Conservation (phyloP, 2,113 vertebrate genomes). For the Anarhynchus alexandrinus region DNA sequence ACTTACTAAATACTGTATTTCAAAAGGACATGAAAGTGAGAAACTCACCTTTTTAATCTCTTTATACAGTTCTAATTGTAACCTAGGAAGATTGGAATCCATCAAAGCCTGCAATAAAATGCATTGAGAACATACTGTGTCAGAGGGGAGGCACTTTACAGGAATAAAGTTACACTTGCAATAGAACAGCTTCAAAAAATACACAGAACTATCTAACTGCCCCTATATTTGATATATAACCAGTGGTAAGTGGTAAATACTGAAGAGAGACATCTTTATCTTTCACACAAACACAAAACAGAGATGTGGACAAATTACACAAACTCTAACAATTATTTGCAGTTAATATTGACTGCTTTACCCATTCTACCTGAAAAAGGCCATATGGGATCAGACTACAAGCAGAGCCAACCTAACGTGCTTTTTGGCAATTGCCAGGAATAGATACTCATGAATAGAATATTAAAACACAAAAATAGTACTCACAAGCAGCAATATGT, state of each 20-base stretch:
- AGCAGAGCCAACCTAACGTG: not conserved
- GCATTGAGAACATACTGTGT: not conserved
- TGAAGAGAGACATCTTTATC: not conserved
- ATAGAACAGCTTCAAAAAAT: not conserved
- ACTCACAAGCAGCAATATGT: not conserved
- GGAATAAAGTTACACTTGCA: not conserved
- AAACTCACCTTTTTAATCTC: conserved; percentile 96
- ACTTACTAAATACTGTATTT: not conserved
- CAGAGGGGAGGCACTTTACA: not conserved
- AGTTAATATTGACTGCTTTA: not conserved
- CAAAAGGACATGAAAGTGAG: not conserved
- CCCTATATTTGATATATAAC: not conserved
- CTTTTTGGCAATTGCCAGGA: not conserved
- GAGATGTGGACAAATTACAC: not conserved
- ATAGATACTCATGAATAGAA: not conserved
- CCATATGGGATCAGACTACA: not conserved
- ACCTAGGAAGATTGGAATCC: conserved; percentile 93
- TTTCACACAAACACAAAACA: not conserved
- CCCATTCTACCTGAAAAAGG: not conserved
- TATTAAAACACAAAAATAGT: not conserved
- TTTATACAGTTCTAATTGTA: conserved; percentile 97
- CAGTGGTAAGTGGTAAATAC: not conserved
- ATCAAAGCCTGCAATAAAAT: conserved; percentile 87
- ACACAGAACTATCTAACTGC: not conserved
- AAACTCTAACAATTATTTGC: not conserved